Base-by-base conservation (phyloP, 2,113 vertebrate genomes). In the Ancistrus triradiatus region DNA sequence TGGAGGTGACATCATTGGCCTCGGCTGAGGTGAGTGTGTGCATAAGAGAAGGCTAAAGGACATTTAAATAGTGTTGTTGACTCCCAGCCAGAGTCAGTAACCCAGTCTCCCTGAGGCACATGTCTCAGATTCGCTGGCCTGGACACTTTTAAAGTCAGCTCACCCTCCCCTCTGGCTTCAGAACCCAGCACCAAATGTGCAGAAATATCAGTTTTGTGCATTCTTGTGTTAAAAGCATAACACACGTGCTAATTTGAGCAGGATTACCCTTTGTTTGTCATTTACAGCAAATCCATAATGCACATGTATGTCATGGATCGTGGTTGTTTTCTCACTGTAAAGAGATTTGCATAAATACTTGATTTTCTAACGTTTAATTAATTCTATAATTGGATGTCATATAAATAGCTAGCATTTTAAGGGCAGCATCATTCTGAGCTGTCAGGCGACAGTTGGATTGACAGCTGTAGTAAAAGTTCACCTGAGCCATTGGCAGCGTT, bases 1-100 rank as follows among this genome's bases (percentile, higher is more conserved):
- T 99, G 95, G 96, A 99, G 84, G 95, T 95, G 90, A 93, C 93
- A 62, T 98, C 94, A 79, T 84, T 95, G 81, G 92, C 93, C 80
- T 93, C 95, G 60, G 96, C 96, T 74, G 95, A 99, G 93, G 96
- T 98, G 86, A 86, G 90, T 79, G 85, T 80, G 77, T 42, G 62
- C 56, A 42, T 58, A 27, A 28, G 33, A 49, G 40, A 51, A 50
- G 43, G 62, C 48, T 13, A 67, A 51, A 61, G 64, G 59, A 71
- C 48, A 86, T 76, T 69, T 79, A 92, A 96, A 94, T 95, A 94
- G 90, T 83, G n/a, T 77, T 57, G 33, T 78, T 86, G 85, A 86
- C 79, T 69, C 74, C 7, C 72, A 75, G 86, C 90, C 89, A 92
- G 37, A 66, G 73, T 22, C 57, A 68, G 88, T 84, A 88, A 85